These are phyloP conservation scores for Cryptoleucopteryx plumbea DNA, from an alignment of 2,113 vertebrate species.

Conservation along the genomic window DNA sequence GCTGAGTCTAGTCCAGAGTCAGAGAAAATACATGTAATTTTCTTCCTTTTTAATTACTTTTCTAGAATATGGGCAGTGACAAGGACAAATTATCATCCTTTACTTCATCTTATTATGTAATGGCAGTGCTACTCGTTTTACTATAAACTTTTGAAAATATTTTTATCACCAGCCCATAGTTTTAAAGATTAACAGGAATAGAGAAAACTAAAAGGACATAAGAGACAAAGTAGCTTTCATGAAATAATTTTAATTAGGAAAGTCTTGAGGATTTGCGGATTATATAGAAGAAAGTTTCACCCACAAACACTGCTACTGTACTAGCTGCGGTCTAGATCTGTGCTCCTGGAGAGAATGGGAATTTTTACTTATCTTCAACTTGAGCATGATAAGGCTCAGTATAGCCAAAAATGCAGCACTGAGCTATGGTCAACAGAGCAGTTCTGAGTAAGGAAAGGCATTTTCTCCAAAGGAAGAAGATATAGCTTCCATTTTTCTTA, in stretches of 20 bases:
- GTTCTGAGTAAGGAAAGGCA: neutral
- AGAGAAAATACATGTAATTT: neutral
- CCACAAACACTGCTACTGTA: neutral
- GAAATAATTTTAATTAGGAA: neutral
- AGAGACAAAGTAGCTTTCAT: neutral
- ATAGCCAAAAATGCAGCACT: neutral
- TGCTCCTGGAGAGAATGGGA: neutral
- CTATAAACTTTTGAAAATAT: neutral
- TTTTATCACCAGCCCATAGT: neutral
- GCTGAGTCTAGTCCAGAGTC: neutral
- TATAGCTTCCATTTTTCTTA: neutral
- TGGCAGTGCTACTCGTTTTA: neutral
- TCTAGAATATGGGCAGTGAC: neutral
- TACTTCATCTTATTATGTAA: neutral
- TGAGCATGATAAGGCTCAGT: neutral
- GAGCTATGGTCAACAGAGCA: neutral
- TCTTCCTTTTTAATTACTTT: neutral
- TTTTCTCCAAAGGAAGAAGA: neutral
- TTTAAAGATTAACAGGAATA: neutral
- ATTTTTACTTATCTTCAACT: neutral
- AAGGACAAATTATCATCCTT: neutral
- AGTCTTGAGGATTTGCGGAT: neutral
- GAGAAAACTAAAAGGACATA: neutral
- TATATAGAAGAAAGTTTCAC: neutral
- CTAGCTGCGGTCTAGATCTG: neutral